Base-by-base conservation (phyloP, 2,113 vertebrate genomes). In the Podocnemis expansa region DNA sequence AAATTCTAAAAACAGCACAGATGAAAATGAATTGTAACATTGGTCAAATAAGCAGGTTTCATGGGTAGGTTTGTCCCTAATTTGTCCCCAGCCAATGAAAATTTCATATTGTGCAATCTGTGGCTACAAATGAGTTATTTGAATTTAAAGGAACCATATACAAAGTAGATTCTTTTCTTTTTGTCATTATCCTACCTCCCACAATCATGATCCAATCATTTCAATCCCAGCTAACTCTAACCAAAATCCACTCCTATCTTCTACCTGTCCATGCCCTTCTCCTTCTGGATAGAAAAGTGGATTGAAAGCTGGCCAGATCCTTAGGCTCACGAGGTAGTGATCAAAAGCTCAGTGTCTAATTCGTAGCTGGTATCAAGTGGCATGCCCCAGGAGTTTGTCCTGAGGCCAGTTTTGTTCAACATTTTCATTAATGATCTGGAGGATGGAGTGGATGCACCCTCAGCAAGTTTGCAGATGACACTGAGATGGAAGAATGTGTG, bases 1-100 rank as follows among this genome's bases (percentile, higher is more conserved):
- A 97, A 96, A 91, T 90, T 97, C 93, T 75, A 88, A 96, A 92
- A 95, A 97, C 87, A 96, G 94, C 47, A n/a, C 73, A 91, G 95
- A 94, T 89, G 96, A 95, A 97, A 97, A 92, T 75, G 89, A 95
- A 97, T 84, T 94, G 96, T 96, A 96, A 95, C 89, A 80, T 81
- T 81, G 90, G 97, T 93, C 94, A 96, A 95, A 93, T 3, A 52
- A 97, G 90, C 80, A 60, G 81, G 93, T 85, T 89, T 83, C 80
- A 41, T 51, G 52, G 43, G 22, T 2, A 56, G 73, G 55, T 51
- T 89, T 94, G 95, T 96, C 92, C 91, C 70, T 95, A 80, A 94
- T 97, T 94, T 93, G 73, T 92, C 47, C 85, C 24, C 55, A 85
- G 96, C 91, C 95, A 96, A 58, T 10, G 29, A 96, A 96, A 96